These are phyloP conservation scores for Byasa hedistus DNA, from an alignment of 2,888 invertebrate species.

Conservation along the genomic window DNA sequence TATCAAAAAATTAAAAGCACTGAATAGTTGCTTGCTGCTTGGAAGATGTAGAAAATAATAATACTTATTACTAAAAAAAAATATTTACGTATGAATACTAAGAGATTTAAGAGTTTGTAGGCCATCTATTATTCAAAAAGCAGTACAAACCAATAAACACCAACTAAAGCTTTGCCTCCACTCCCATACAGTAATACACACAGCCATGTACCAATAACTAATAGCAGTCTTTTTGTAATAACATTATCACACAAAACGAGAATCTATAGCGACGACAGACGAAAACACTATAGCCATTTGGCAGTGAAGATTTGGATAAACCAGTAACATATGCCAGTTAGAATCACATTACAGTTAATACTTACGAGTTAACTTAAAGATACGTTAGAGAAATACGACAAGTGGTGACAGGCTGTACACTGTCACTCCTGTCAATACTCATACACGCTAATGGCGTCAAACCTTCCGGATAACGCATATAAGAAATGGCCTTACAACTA, in stretches of 20 bases:
- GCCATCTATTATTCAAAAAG: background rate
- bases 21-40: too few relatives aligned
- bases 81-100: background rate
- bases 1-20: background rate
- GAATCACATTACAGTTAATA: constrained; percentile 78
- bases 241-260: constrained; percentile 60
- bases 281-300: constrained; percentile 51
- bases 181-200: constrained; percentile 33
- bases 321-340: constrained; percentile 64
- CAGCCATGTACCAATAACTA: constrained; percentile 50
- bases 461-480: constrained; percentile 8
- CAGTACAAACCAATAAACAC: background rate
- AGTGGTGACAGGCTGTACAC: constrained; percentile 57
- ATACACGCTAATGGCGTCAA: constrained; percentile 14
- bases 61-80: too few relatives aligned
- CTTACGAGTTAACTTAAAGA: constrained; percentile 63
- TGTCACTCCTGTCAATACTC: constrained; percentile 36
- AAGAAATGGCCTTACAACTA: constrained; percentile 24
- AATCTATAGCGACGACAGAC: constrained; percentile 52
- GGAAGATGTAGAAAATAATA: too few relatives aligned
- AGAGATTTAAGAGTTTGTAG: background rate
- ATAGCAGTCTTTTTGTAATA: constrained; percentile 51
- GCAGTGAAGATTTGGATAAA: constrained; percentile 62
- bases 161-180: background rate
- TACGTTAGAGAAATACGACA: constrained; percentile 64